Percentiles rank a stretch among this genome's conserved stretches.
These are phyloP conservation scores for Syrphus vitripennis DNA, from an alignment of 2,888 invertebrate genomes.

Conservation along the genomic window DNA sequence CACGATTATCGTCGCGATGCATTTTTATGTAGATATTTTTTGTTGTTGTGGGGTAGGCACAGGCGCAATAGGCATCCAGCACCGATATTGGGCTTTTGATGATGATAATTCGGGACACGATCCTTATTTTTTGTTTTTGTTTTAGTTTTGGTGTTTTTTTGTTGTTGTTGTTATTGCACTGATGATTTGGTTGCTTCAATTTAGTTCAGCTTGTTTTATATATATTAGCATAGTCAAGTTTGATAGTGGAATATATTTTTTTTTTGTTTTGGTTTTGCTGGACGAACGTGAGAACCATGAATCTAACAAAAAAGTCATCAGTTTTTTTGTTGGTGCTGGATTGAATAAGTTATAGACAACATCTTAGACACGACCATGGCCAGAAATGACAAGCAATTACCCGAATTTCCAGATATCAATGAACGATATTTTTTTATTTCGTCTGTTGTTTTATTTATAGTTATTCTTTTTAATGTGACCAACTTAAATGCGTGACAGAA, in stretches of 20 bases:
- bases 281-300: slow-evolving; percentile 68
- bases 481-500: slow-evolving; percentile 65
- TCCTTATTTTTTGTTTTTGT: slow-evolving; percentile 42
- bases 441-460: neutral
- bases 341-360: slow-evolving; percentile 34
- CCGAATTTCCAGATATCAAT: slow-evolving; percentile 57
- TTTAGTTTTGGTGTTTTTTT: slow-evolving; percentile 12
- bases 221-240: slow-evolving; percentile 46
- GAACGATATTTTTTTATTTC: slow-evolving; percentile 40
- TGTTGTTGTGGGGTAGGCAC: slow-evolving; percentile 20
- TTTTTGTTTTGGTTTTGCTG: neutral
- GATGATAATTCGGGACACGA: slow-evolving; percentile 69
- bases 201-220: slow-evolving; percentile 59
- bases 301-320: slow-evolving; percentile 2
- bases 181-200: slow-evolving; percentile 38
- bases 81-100: slow-evolving; percentile 62
- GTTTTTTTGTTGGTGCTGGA: neutral
- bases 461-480: slow-evolving; percentile 47
- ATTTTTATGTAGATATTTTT: slow-evolving; percentile 42
- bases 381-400: slow-evolving; percentile 68
- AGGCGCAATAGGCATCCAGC: slow-evolving; percentile 32
- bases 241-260: slow-evolving; percentile 45
- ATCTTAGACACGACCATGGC: slow-evolving; percentile 53
- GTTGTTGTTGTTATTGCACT: slow-evolving; percentile 2
- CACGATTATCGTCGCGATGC: slow-evolving; percentile 67